Conservation (phyloP, 2,888 invertebrate species). For the Lasius fuliginosus region DNA sequence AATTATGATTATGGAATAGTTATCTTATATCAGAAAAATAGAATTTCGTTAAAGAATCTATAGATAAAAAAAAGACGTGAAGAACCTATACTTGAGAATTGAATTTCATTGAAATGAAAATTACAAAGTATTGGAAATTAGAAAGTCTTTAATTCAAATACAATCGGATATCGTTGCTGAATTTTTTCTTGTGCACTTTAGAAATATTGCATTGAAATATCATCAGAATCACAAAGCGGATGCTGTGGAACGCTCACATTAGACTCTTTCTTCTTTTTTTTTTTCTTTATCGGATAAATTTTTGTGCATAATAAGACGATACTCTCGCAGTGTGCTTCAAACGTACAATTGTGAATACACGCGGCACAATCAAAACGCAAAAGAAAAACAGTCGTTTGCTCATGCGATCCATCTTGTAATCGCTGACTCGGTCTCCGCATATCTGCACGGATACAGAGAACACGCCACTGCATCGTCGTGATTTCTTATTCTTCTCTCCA, state of each 20-base stretch:
- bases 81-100: not conserved
- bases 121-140: no score
- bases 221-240: not conserved
- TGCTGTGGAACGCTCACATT: not conserved
- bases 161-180: not conserved
- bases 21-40: not conserved
- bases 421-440: constrained; percentile 23
- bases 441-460: constrained; percentile 20
- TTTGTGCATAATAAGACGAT: constrained; percentile 37
- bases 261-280: not conserved
- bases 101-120: not conserved
- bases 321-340: constrained; percentile 19
- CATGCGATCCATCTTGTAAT: constrained; percentile 28
- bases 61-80: not conserved
- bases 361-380: constrained; percentile 33
- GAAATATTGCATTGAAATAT: not conserved
- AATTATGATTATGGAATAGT: not conserved
- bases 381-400: constrained; percentile 37
- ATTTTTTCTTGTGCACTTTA: not conserved
- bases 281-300: constrained; percentile 8
- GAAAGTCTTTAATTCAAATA: not conserved
- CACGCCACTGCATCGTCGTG: constrained; percentile 3
- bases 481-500: constrained; percentile 12
- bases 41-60: not conserved
- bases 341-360: constrained; percentile 32